Evolutionary conservation across 2,888 invertebrate species (phyloP), one percentile per base, ranked within the genome.

Genomic region (Tineola bisselliella): DNA sequence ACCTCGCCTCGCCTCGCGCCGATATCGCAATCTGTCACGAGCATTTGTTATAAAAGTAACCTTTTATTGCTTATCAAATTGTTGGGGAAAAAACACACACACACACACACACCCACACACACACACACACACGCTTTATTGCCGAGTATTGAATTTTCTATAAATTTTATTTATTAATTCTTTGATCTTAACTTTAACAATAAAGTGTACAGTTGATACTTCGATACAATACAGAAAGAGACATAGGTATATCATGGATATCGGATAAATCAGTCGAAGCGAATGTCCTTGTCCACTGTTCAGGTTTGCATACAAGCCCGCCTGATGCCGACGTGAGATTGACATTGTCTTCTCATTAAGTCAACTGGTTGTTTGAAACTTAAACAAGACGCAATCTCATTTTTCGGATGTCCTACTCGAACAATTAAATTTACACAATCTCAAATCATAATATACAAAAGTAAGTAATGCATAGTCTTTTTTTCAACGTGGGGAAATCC

Each of bases 301-400:
- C 62, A 25, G 60, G 62, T 66, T 70, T 68, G 68, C 68, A 72
- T 71, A 70, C 62, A 64, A 64, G 64, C 56, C 17, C n/a, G 54
- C 10, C 54, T 58, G 62, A 64, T 67, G 66, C 63, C 69, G 79
- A 76, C 77, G 75, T 67, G 58, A 68, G 77, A 79, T 78, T 80
- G 80, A 80, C 80, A 81, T 78, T 72, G 70, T 74, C 71, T 67
- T 71, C 76, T 80, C 81, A 82, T 83, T 83, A 75, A 71, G 72
- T 74, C 71, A 70, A 64, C 63, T 71, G 58, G 43, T 52, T 59
- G 11, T 33, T 48, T 54, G 59, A 15, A 18, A 18, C 30, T 52
- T 11, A 12, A 33, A 61, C 48, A 48, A 48, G 8, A 44, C n/a
- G 38, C 38, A 15, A 18, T 48, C 18, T 13, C 15, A 48, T 48